phyloP scores from a whole-genome alignment of 2,113 vertebrate species.

The Eptesicus fuscus region DNA sequence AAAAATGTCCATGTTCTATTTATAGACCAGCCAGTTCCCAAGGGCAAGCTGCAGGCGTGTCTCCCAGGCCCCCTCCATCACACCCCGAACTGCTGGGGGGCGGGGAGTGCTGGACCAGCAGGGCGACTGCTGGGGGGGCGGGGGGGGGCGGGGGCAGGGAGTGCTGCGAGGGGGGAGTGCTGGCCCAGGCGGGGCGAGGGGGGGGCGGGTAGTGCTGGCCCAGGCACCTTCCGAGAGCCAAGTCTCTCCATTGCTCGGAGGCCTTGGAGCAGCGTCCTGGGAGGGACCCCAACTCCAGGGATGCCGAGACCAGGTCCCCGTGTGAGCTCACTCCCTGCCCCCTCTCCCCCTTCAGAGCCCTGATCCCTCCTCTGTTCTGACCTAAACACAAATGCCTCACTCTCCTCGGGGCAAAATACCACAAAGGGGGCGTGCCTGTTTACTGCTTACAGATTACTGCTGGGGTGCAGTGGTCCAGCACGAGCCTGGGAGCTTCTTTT shows the following conservation, averaged over 20 bases:
- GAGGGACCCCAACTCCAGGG: not conserved
- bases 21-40: not conserved
- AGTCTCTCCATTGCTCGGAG: not conserved
- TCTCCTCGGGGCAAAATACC: not conserved
- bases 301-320: not conserved
- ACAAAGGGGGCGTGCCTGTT: too few species aligned
- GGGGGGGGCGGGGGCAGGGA: too few species aligned
- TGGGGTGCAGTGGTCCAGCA: not conserved
- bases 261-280: not conserved
- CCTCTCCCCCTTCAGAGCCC: not conserved
- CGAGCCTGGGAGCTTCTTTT: not conserved
- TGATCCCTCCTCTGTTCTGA: not conserved
- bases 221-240: not conserved
- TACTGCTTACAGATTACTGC: not conserved
- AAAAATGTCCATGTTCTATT: not conserved
- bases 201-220: too few species aligned
- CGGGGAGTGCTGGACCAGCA: too few species aligned
- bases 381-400: not conserved
- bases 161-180: too few species aligned
- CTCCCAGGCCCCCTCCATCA: not conserved
- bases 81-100: too few species aligned
- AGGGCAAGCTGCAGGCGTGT: not conserved
- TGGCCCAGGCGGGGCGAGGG: too few species aligned
- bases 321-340: not conserved
- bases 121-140: too few species aligned